Percentiles rank a stretch among this genome's conserved stretches.
phyloP scores from a whole-genome alignment of 2,888 invertebrate genomes.

The Andrena bicolor region DNA sequence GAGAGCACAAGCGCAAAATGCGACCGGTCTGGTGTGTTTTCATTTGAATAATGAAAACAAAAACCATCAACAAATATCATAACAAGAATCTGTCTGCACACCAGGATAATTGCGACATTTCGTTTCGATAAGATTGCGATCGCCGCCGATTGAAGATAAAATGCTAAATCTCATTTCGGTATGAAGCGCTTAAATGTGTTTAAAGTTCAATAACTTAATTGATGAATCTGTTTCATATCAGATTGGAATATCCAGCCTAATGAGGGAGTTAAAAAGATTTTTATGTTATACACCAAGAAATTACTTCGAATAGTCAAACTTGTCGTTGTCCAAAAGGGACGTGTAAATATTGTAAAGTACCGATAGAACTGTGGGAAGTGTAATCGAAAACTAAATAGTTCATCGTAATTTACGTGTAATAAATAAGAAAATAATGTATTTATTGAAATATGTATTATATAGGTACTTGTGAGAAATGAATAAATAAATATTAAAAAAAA shows the following conservation, averaged over 20 bases:
- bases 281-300: background rate
- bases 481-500: background rate
- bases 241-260: background rate
- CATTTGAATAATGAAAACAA: background rate
- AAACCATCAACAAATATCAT: background rate
- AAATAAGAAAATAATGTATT: background rate
- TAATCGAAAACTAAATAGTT: background rate
- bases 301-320: background rate
- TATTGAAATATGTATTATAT: background rate
- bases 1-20: background rate
- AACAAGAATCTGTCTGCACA: background rate
- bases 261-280: background rate
- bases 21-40: background rate
- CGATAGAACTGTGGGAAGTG: background rate
- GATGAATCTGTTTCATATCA: background rate
- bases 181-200: background rate
- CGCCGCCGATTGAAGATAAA: background rate
- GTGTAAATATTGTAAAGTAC: slow-evolving; percentile 58
- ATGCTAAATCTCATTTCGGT: background rate
- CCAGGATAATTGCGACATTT: background rate
- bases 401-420: background rate
- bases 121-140: slow-evolving; percentile 21
- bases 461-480: background rate
- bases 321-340: too few relatives aligned
- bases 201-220: slow-evolving; percentile 14